Evolutionary conservation across 2,888 invertebrate genomes (phyloP), one percentile per base, ranked within the genome.

Genomic region (Spisula subtruncata): DNA sequence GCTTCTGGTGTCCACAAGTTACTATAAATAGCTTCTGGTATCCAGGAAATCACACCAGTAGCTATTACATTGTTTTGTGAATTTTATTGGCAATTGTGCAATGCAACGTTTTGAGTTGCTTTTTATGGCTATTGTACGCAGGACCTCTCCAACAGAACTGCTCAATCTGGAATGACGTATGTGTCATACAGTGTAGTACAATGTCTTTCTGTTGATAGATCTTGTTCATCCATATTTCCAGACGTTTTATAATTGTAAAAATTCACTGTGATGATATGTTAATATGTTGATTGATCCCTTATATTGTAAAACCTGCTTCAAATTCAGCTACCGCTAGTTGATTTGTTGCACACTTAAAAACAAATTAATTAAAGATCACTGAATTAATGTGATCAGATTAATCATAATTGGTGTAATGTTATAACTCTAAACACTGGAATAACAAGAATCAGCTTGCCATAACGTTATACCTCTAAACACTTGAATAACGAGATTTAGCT

Each of bases 61-160:
- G 41, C 41, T 41, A 41, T 41, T 2, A 71, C 71, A 29, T n/a
- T 32, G 32, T 14, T 32, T 29, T 32, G 32, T 71, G 32, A 32
- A 35, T 75, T 75, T 75, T 35, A 35, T 75, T 35, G 75, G 75
- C 35, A 35, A 75, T 75, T 35, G 75, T 75, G 75, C 75, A 75
- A 75, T 75, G 75, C 75, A 18, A 75, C 35, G 12, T 18, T n/a
- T 71, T 6, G 14, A 25, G 16, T 71, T 32, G 29, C 14, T 71
- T 25, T 25, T 32, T 18, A 71, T 75, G 29, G 75, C 18, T 16
- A 35, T 4, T 32, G 29, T 2, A 32, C 35, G 16, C 75, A 12
- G 75, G 16, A 35, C 14, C 18, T 32, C 16, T 35, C 35, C 75
- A 75, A 35, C 35, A 14, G n/a, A n/a, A 75, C 35, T 18, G 75